phyloP scores from a whole-genome alignment of 2,113 vertebrate species.

The Mus pahari region DNA sequence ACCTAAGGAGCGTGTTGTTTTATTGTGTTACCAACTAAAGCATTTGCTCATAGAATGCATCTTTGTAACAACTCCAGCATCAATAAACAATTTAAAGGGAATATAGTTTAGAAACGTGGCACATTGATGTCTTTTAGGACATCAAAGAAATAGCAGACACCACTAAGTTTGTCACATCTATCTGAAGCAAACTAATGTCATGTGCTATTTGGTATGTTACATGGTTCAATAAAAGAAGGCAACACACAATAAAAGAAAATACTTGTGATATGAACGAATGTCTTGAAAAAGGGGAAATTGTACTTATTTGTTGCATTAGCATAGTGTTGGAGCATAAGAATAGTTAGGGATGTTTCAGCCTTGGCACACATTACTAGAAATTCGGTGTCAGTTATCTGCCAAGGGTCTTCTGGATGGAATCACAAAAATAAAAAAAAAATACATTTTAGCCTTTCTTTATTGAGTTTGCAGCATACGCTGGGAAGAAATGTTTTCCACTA shows the following conservation, averaged over 20 bases:
- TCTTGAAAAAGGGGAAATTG: background rate
- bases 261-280: background rate
- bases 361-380: slow-evolving; percentile 33
- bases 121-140: background rate
- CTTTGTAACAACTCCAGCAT: slow-evolving; percentile 26
- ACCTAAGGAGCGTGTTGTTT: background rate
- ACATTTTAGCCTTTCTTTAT: background rate
- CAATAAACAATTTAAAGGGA: slow-evolving; percentile 31
- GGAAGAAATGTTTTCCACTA: background rate
- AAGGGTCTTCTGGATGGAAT: background rate
- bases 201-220: background rate
- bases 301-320: background rate
- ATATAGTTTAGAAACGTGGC: slow-evolving; percentile 37
- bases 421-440: background rate
- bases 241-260: background rate
- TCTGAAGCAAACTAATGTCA: background rate
- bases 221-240: background rate
- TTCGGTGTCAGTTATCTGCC: background rate
- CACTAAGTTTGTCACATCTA: background rate
- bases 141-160: background rate
- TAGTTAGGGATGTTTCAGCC: background rate
- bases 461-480: background rate
- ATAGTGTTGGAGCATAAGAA: background rate
- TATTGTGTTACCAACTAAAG: slow-evolving; percentile 15
- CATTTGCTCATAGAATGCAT: background rate